A percentile compares a stretch with the other conserved stretches of the same genome.
Conservation (phyloP, 2,113 vertebrate species). For the Ranitomeya variabilis region DNA sequence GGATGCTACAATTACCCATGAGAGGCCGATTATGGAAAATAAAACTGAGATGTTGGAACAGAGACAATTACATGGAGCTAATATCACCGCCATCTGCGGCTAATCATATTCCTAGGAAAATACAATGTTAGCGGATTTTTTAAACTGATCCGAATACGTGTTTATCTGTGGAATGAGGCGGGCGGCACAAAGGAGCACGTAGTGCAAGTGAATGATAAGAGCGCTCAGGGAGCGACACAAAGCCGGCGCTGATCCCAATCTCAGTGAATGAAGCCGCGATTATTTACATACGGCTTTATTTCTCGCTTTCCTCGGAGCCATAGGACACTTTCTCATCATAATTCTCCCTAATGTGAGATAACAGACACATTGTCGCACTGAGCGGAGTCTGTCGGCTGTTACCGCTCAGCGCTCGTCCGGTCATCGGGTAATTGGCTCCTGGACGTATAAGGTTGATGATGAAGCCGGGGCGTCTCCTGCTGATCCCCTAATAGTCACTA, state of each 20-base stretch:
- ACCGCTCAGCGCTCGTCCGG: neutral
- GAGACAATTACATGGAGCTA: neutral
- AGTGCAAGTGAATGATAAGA: neutral
- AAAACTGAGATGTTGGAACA: neutral
- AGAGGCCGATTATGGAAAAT: neutral
- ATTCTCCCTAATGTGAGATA: neutral
- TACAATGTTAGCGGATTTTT: neutral
- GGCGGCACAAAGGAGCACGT: neutral
- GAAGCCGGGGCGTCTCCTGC: neutral
- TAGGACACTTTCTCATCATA: neutral
- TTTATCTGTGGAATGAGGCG: slow-evolving; percentile 2
- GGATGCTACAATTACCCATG: neutral
- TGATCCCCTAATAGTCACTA: neutral
- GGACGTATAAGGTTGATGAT: neutral
- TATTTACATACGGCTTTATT: slow-evolving; percentile 14
- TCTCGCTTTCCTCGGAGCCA: neutral
- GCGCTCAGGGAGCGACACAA: neutral
- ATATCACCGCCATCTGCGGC: slow-evolving; percentile 10
- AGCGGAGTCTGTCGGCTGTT: no score
- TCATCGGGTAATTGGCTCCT: neutral
- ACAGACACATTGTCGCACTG: neutral
- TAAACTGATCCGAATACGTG: neutral
- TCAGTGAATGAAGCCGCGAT: neutral
- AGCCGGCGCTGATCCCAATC: neutral
- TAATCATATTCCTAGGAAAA: neutral